Conservation (phyloP, 2,888 invertebrate species). For the Rhagonycha lutea region DNA sequence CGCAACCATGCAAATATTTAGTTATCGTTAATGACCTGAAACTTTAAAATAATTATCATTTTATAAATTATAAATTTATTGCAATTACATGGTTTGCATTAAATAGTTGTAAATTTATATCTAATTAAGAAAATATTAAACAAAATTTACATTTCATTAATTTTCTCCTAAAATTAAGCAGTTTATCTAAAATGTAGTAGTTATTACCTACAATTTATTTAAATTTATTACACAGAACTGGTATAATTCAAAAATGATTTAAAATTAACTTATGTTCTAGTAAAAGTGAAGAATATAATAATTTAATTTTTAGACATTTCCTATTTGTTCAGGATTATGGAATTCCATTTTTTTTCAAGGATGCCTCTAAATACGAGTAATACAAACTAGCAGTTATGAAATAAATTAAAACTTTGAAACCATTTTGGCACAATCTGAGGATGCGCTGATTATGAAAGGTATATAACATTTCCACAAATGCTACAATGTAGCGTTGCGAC, state of each 20-base stretch:
- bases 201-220: background rate
- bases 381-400: background rate
- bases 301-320: background rate
- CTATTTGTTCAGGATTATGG: background rate
- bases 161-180: background rate
- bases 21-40: background rate
- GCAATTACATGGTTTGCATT: background rate
- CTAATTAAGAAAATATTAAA: background rate
- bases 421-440: background rate
- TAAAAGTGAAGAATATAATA: background rate
- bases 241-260: background rate
- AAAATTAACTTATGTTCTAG: background rate
- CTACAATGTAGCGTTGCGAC: slow-evolving; percentile 27
- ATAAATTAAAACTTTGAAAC: background rate
- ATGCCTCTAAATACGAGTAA: no score
- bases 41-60: background rate
- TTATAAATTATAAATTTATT: background rate
- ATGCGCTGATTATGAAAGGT: background rate
- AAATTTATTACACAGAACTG: background rate
- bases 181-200: background rate
- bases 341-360: no score
- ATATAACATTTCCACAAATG: slow-evolving; percentile 13
- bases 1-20: background rate
- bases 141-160: background rate
- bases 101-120: background rate